Evolutionary conservation across 2,888 invertebrate species (phyloP), one percentile per base, ranked within the genome.

Genomic region (Drosophila lacicola): DNA sequence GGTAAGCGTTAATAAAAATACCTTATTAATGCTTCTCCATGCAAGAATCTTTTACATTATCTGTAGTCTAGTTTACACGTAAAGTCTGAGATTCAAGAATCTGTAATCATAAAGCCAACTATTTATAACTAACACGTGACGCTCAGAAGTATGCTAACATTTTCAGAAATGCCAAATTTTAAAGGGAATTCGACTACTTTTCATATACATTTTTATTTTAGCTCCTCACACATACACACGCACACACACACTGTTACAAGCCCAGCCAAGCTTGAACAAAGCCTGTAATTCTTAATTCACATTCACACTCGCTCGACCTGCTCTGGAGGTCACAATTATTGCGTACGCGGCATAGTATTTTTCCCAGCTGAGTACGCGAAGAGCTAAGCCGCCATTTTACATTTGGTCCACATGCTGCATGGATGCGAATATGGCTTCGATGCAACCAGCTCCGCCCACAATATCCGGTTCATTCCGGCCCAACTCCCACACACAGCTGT

Each of bases 331-430:
- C 75, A 46, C 56, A 54, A 55, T 78, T 55, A 69, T 70, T 77
- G 70, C 73, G 70, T 82, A 76, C 65, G 51, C 66, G 49, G 57
- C 70, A 70, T 82, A 80, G 73, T 85, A 88, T 72, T 75, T 80
- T 68, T 81, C 74, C 86, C 84, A 86, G 81, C 79, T 81, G 83
- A 78, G 51, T 65, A 53, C 58, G 47, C 62, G 46, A 29, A 25
- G 49, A 49, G 65, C 69, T 57, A 51, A 73, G 68, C 70, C 71
- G 72, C 69, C 78, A 80, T 80, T 77, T 78, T 75, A 68, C 68
- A 76, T 83, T 76, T 73, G 54, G 54, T 5, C 45, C 63, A 57
- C 71, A 71, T 45, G 65, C 54, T 25, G 49, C 57, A 49, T 55
- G 56, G 45, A 49, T 55, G 56, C 39, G 42, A 58, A 71, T 53